phyloP scores from a whole-genome alignment of 2,888 invertebrate species.

The Acrocera orbiculus region DNA sequence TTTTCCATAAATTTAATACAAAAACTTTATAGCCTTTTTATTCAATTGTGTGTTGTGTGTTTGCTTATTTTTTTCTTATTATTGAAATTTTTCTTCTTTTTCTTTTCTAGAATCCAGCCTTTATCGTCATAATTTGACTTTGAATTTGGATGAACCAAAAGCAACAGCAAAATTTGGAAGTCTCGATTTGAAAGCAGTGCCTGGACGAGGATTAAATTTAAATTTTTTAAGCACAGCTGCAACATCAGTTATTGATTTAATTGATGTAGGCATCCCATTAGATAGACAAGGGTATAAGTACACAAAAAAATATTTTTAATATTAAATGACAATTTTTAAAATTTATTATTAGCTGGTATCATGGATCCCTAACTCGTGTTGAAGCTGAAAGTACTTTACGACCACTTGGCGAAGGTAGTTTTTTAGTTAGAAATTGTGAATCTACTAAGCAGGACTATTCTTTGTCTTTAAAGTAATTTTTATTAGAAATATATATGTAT shows the following conservation, averaged over 20 bases:
- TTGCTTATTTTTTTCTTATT: neutral
- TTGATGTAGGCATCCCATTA: constrained; percentile 64
- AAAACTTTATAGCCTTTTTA: too few relatives aligned
- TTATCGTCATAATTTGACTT: constrained; percentile 54
- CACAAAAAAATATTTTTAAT: too few relatives aligned
- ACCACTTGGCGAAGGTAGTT: constrained; percentile 76
- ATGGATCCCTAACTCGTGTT: constrained; percentile 76
- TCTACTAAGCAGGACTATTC: constrained; percentile 88
- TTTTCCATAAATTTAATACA: too few relatives aligned
- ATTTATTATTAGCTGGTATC: constrained; percentile 61
- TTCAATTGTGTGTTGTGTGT: too few relatives aligned
- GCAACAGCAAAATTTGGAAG: constrained; percentile 26
- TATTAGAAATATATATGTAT: neutral
- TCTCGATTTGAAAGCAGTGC: constrained; percentile 32
- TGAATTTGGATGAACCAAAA: constrained; percentile 48
- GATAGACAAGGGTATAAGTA: constrained; percentile 67
- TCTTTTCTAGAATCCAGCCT: constrained; percentile 28
- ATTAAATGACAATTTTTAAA: neutral
- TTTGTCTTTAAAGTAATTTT: constrained; percentile 81
- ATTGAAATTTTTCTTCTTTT: neutral
- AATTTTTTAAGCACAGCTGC: constrained; percentile 37
- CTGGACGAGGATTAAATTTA: constrained; percentile 42
- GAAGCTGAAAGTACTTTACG: constrained; percentile 81
- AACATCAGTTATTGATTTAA: constrained; percentile 50
- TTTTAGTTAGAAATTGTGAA: constrained; percentile 86